A percentile compares a stretch with the other conserved stretches of the same genome.
Conservation (phyloP, 2,113 vertebrate species). For the Thryonomys swinderianus region DNA sequence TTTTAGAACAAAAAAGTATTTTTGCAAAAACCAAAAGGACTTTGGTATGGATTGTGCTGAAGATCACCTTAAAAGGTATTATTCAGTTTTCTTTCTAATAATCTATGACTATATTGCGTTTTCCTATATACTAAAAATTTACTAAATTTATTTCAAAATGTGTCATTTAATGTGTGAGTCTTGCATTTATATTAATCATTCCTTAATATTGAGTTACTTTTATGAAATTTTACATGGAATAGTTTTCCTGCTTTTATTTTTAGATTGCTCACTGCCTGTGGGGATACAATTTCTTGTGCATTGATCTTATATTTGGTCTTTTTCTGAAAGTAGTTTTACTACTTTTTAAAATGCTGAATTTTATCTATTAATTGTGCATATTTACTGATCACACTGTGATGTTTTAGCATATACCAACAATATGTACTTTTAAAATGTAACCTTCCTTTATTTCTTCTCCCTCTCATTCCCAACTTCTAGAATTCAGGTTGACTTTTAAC, state of each 20-base stretch:
- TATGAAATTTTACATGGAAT: neutral
- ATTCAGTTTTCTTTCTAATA: neutral
- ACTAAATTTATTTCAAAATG: neutral
- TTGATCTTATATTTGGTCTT: neutral
- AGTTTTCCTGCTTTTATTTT: neutral
- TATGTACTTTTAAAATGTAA: neutral
- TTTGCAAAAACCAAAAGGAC: neutral
- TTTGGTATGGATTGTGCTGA: neutral
- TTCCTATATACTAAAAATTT: neutral
- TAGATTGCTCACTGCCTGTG: neutral
- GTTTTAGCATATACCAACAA: neutral
- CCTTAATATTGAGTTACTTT: neutral
- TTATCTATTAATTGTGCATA: neutral
- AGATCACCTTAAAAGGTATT: neutral
- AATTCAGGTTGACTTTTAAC: neutral
- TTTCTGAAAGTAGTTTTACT: neutral
- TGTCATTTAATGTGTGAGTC: neutral
- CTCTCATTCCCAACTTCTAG: neutral
- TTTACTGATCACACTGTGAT: neutral
- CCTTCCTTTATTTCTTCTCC: neutral
- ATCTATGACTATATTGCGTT: neutral
- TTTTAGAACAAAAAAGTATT: neutral
- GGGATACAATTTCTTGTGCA: neutral
- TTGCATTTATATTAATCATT: neutral
- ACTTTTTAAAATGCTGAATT: neutral